Evolutionary conservation across 2,113 vertebrate genomes (phyloP), one percentile per base, ranked within the genome.

Genomic region (Scomber colias): DNA sequence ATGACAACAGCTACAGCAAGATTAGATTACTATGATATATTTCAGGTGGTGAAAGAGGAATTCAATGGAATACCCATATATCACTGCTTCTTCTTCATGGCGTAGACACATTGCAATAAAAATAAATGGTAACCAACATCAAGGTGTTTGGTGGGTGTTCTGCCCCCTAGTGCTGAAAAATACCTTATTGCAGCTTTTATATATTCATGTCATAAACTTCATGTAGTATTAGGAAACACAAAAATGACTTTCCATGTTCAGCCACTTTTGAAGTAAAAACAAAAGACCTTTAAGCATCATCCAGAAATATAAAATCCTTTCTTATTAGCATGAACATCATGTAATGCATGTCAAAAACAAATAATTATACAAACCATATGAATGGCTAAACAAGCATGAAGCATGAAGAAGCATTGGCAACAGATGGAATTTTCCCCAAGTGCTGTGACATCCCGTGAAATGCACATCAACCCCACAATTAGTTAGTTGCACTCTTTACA

Each of bases 371-470:
- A 60, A 87, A 77, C 51, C 75, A 81, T 76, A 51, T 77, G 64
- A 89, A 82, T 17, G 61, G 50, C 27, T 46, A 78, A 87, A 90
- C 60, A 85, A 77, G 90, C 88, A 83, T 84, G 73, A 92, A 90
- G 83, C 86, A 85, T 88, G 81, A 91, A 74, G 68, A 69, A 59
- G 74, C 76, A 67, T 63, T 85, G 81, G 77, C 88, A 92, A 76
- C 93, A 89, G 90, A 94, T 90, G 88, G 89, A 89, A 82, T 83
- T 88, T 89, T 61, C 78, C 86, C 71, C 55, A 73, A 51, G 56
- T 83, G 73, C 65, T 51, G 63, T 40, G 60, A 63, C 86, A 57
- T 87, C 75, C 79, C 65, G 27, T 89, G 84, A 91, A 89, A 86
- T 63, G 62, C 83, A 81, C 81, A 82, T 91, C 85, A 90, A 82